phyloP scores from a whole-genome alignment of 2,797 vertebrate genomes.

The Schizothorax lantsangensis region DNA sequence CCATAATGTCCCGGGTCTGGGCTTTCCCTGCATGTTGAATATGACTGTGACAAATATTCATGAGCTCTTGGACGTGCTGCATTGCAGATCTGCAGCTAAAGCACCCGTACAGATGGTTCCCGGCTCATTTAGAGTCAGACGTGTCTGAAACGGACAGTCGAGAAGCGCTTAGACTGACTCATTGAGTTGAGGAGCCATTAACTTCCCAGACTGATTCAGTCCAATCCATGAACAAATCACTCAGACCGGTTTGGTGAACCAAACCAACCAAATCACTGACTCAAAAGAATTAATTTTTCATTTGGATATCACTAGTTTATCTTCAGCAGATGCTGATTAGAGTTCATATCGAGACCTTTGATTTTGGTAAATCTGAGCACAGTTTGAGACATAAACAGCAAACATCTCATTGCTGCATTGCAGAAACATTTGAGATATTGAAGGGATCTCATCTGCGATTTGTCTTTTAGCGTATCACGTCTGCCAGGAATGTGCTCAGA shows the following conservation, averaged over 20 bases:
- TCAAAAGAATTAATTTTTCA: not conserved
- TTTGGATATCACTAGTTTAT: not conserved
- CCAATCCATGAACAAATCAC: not conserved
- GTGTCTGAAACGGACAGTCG: not conserved
- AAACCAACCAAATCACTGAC: not conserved
- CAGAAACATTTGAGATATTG: not conserved
- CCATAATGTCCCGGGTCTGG: not conserved
- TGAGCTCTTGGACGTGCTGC: not conserved
- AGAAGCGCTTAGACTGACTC: not conserved
- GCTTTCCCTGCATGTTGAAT: slow-evolving; percentile 1
- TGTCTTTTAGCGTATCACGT: not conserved
- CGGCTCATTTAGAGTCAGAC: not conserved
- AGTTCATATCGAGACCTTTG: not conserved
- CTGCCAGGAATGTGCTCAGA: slow-evolving; percentile 9
- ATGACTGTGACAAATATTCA: not conserved
- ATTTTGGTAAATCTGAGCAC: not conserved
- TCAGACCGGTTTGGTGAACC: not conserved
- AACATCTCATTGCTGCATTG: not conserved
- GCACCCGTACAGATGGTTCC: not conserved
- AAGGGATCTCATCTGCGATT: not conserved
- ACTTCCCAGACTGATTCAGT: not conserved
- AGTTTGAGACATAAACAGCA: not conserved
- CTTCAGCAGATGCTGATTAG: not conserved
- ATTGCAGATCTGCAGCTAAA: not conserved
- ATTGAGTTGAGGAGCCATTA: not conserved